Evolutionary conservation across 1,140 invertebrate genomes (phyloP).

Genomic region (Pseudomyrmex sp.): DNA sequence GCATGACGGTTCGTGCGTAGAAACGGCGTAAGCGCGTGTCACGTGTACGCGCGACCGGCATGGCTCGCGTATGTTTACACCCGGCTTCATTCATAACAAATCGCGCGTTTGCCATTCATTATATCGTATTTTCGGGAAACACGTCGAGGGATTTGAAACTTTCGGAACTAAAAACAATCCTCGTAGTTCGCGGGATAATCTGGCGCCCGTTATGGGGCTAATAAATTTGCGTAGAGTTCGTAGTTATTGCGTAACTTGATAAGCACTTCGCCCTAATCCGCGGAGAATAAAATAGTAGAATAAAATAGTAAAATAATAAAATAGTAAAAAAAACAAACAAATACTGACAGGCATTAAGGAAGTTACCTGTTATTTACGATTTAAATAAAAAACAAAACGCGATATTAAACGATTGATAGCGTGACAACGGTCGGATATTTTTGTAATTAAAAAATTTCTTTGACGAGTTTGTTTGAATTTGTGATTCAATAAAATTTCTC

Average conservation of each 20-base stretch:
- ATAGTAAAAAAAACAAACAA: neutral
- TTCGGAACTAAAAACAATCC: constrained; percentile 21
- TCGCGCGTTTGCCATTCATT: constrained; percentile 63
- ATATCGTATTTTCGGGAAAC: constrained; percentile 37
- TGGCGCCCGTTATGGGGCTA: constrained; percentile 27
- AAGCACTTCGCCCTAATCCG: constrained; percentile 5
- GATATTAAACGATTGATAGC: no score
- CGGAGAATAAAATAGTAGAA: constrained; percentile 4
- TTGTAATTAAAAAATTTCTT: no score
- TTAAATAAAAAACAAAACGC: no score
- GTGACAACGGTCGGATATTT: no score
- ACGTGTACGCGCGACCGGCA: neutral
- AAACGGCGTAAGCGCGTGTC: neutral
- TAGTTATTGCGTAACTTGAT: constrained; percentile 40
- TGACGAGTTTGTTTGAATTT: no score
- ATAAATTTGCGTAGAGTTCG: constrained; percentile 52
- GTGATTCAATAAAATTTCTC: neutral
- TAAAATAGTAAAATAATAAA: neutral
- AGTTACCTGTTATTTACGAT: no score
- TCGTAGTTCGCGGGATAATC: constrained; percentile 42
- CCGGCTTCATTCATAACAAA: constrained; percentile 67
- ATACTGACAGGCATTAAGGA: no score
- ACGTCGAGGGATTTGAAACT: constrained; percentile 35
- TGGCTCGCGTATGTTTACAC: constrained; percentile 27
- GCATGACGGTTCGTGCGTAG: constrained; percentile 4